Evolutionary conservation across 2,113 vertebrate genomes (phyloP).

Genomic region (Chelonoidis abingdonii): DNA sequence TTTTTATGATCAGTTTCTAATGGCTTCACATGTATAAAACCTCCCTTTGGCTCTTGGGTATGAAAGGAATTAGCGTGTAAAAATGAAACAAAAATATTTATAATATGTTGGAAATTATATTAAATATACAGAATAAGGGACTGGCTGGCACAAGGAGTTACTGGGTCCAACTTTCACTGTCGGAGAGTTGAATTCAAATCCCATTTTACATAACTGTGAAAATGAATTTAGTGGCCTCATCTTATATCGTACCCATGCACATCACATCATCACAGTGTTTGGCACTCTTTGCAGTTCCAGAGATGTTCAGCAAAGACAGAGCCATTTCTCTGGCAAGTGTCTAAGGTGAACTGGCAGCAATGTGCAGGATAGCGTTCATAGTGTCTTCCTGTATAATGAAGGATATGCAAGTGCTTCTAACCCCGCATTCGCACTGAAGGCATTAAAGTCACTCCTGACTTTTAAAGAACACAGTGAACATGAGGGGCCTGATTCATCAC

Average conservation of each 20-base stretch:
- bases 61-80: neutral
- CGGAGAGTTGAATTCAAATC: neutral
- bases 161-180: neutral
- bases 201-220: neutral
- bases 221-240: neutral
- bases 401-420: neutral
- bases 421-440: neutral
- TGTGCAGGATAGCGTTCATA: neutral
- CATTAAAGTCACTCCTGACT: neutral
- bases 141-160: neutral
- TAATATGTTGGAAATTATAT: neutral
- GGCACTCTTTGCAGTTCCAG: neutral
- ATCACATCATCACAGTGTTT: neutral
- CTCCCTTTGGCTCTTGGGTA: neutral
- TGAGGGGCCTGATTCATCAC: neutral
- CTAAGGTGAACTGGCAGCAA: neutral
- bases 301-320: neutral
- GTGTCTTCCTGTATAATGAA: neutral
- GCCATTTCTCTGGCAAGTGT: neutral
- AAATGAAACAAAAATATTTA: neutral
- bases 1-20: slow-evolving; percentile 30
- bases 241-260: neutral
- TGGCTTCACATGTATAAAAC: neutral
- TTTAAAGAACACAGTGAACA: neutral
- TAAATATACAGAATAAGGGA: neutral